phyloP scores from a whole-genome alignment of 2,113 vertebrate species.

The Shinisaurus crocodilurus region DNA sequence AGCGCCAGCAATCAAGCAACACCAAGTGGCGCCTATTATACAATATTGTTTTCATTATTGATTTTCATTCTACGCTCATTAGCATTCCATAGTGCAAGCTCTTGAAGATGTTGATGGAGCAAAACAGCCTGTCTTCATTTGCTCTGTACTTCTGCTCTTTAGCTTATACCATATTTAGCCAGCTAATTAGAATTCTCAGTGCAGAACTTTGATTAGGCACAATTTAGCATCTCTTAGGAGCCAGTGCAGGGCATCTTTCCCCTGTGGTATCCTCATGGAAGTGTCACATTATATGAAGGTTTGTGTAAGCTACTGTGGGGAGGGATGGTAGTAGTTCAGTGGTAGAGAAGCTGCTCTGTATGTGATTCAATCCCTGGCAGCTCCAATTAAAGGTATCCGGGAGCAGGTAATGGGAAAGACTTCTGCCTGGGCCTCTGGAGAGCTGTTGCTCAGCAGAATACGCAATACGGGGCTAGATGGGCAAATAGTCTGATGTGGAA shows the following conservation, averaged over 20 bases:
- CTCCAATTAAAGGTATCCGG: neutral
- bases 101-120: neutral
- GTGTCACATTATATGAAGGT: neutral
- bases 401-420: neutral
- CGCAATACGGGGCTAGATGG: neutral
- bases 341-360: neutral
- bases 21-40: neutral
- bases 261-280: neutral
- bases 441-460: neutral
- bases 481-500: neutral
- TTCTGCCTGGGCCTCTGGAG: neutral
- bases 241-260: neutral
- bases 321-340: too few relatives aligned
- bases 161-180: neutral
- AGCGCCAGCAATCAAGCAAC: neutral
- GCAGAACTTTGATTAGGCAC: neutral
- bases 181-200: neutral
- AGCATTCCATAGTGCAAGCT: neutral
- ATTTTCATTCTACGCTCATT: conserved; percentile 7
- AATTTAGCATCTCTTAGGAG: neutral
- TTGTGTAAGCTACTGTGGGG: neutral
- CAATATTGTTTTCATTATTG: conserved; percentile 17
- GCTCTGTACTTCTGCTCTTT: neutral
- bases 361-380: too few relatives aligned
- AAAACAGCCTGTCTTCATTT: conserved; percentile 1